Evolutionary conservation across 2,113 vertebrate species (phyloP).

Genomic region (Phyllostomus discolor): DNA sequence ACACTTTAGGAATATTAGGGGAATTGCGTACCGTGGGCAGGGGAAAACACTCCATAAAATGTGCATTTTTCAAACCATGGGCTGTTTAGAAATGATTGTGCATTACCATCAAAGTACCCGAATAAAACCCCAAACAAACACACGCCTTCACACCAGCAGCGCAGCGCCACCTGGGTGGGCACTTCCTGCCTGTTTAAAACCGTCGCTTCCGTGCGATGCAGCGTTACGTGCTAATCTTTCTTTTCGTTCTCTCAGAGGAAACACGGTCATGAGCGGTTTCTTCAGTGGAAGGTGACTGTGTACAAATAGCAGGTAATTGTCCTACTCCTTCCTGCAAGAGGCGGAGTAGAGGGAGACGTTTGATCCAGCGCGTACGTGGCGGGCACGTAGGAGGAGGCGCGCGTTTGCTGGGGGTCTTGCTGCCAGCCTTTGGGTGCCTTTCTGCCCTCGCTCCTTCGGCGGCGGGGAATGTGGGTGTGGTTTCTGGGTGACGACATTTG

Average conservation of each 20-base stretch:
- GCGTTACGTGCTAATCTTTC: not conserved
- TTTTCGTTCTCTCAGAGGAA: not conserved
- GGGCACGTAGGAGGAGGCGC: not conserved
- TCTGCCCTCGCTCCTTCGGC: not conserved
- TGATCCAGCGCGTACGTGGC: not conserved
- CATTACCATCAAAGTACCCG: not conserved
- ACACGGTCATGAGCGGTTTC: not conserved
- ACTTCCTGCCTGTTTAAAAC: not conserved
- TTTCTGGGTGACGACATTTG: not conserved
- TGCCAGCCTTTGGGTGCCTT: too few species aligned
- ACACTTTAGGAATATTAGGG: not conserved
- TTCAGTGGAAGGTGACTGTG: not conserved
- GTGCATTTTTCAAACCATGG: not conserved
- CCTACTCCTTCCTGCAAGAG: not conserved
- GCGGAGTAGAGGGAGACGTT: not conserved
- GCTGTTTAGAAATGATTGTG: not conserved
- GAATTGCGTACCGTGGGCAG: not conserved
- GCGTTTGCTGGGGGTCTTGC: not conserved
- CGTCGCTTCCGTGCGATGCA: not conserved
- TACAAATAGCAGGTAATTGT: not conserved
- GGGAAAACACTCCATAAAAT: not conserved
- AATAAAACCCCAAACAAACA: not conserved
- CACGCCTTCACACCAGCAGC: not conserved
- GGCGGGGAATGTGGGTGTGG: not conserved
- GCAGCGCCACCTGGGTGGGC: not conserved